A percentile compares a stretch with the other conserved stretches of the same genome.
These are phyloP conservation scores for Ligdia adustata DNA, from an alignment of 2,888 invertebrate species.

Conservation along the genomic window DNA sequence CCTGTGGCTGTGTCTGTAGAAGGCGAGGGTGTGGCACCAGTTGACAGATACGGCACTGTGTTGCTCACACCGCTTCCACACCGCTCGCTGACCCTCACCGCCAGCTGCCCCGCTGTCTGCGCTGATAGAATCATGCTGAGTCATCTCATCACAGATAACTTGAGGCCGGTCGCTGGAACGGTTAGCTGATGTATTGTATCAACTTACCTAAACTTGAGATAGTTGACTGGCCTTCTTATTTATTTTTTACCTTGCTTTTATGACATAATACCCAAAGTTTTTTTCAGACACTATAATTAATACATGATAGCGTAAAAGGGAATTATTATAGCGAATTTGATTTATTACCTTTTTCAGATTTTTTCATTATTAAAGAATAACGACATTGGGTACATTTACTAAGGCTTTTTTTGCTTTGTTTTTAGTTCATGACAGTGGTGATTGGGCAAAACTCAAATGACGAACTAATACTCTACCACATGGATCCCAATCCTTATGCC, in stretches of 20 bases:
- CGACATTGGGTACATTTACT: no score
- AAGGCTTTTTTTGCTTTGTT: no score
- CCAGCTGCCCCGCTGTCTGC: constrained; percentile 54
- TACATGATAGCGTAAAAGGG: no score
- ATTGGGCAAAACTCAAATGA: constrained; percentile 75
- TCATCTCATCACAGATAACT: constrained; percentile 42
- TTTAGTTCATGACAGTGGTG: constrained; percentile 74
- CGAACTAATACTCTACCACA: constrained; percentile 75
- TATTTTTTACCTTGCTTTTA: no score
- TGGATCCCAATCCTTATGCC: constrained; percentile 83
- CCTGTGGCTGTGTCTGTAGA: constrained; percentile 65
- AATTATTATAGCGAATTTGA: no score
- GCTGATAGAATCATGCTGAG: constrained; percentile 65
- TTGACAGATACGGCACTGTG: constrained; percentile 67
- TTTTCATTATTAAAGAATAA: no score
- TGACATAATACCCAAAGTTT: no score
- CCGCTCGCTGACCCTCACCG: constrained; percentile 45
- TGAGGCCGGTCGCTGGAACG: constrained; percentile 63
- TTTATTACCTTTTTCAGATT: no score
- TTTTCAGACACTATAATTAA: no score
- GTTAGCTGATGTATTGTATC: constrained; percentile 39
- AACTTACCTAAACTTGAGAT: neutral
- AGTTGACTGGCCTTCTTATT: neutral
- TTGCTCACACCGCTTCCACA: constrained; percentile 68
- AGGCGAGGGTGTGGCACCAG: constrained; percentile 58